These are phyloP conservation scores for Podarcis lilfordi DNA, from an alignment of 2,797 vertebrate species.

Conservation along the genomic window DNA sequence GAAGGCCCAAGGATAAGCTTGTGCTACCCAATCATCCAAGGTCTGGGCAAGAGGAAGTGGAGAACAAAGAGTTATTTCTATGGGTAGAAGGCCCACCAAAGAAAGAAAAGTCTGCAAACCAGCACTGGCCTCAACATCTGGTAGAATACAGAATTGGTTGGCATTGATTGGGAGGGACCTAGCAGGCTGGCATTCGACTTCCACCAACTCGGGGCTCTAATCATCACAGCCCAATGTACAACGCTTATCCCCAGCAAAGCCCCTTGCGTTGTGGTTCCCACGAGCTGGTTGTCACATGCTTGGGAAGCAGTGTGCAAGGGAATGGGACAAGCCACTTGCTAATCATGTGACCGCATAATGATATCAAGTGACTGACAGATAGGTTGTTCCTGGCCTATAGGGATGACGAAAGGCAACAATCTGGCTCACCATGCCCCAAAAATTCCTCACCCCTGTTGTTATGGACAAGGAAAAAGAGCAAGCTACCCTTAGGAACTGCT, in stretches of 20 bases:
- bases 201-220: too few species aligned
- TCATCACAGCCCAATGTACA: too few species aligned
- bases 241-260: too few species aligned
- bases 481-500: neutral
- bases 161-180: neutral
- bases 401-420: too few species aligned
- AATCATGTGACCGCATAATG: too few species aligned
- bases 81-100: neutral
- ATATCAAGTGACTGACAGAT: too few species aligned
- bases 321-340: too few species aligned
- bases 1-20: neutral
- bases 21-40: neutral
- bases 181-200: neutral
- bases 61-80: neutral
- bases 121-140: neutral
- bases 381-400: too few species aligned
- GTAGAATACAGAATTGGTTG: neutral
- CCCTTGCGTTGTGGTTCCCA: too few species aligned
- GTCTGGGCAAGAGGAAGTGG: neutral
- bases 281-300: too few species aligned
- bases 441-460: neutral
- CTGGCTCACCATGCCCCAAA: too few species aligned
- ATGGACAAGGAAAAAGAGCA: neutral
- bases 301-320: too few species aligned
- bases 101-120: neutral